Conservation (phyloP, 2,797 vertebrate species). For the Sus cebifrons region DNA sequence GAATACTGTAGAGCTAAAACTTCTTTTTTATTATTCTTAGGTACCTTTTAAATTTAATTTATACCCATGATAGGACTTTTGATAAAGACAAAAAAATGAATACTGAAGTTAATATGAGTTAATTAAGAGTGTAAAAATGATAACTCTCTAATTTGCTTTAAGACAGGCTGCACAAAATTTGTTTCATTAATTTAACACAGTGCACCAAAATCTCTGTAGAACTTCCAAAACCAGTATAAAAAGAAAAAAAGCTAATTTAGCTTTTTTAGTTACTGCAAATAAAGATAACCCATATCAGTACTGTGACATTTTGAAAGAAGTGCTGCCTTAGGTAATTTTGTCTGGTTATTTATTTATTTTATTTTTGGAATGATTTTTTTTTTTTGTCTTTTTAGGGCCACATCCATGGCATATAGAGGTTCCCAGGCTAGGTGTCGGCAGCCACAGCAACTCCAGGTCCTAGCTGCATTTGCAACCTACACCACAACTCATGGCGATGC, state of each 20-base stretch:
- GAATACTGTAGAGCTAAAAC: not conserved
- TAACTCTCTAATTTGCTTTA: conserved; percentile 35
- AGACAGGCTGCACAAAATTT: not conserved
- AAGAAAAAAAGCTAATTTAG: not conserved
- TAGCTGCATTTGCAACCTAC: too few species aligned
- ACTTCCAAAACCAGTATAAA: conserved; percentile 26
- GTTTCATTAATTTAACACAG: not conserved
- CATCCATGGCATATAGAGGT: too few species aligned
- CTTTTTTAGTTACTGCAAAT: not conserved
- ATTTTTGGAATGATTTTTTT: too few species aligned
- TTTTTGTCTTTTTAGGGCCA: too few species aligned
- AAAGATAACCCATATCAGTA: not conserved
- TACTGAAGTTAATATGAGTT: not conserved
- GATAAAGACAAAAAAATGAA: conserved; percentile 50
- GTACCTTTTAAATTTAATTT: conserved; percentile 21
- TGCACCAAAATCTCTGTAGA: not conserved
- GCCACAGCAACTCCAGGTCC: too few species aligned
- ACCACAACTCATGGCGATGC: too few species aligned
- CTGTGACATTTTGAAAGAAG: not conserved
- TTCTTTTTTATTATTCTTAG: not conserved
- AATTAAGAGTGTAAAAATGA: conserved; percentile 15
- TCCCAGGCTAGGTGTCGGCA: too few species aligned
- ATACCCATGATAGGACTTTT: not conserved
- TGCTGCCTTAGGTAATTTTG: not conserved
- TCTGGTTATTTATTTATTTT: not conserved